Base-by-base conservation (phyloP, 1,140 invertebrate genomes). In the Tetramorium alpestre region DNA sequence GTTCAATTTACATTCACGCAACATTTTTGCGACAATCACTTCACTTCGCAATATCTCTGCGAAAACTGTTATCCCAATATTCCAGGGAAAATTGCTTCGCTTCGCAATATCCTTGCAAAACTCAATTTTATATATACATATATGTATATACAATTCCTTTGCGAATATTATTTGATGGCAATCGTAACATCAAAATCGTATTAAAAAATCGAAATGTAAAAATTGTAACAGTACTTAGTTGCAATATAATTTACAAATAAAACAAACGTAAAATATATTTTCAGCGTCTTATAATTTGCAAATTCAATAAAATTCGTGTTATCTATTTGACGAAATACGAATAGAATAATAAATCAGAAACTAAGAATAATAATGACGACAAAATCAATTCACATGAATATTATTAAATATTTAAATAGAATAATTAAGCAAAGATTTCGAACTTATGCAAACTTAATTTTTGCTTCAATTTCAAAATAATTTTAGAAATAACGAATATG, bases 1-100 rank as follows among this genome's bases (percentile, higher is more conserved):
- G 8, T 65, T 65, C 33, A 67, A 67, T 67, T 67, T 67, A 67
- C 10, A 67, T 67, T 67, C 10, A 44, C 38, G 64, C n/a, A 67
- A 67, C n/a, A 67, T 67, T 67, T 41, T 67, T 67, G 11, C 64
- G 38, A 65, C 18, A 18, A 67, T 44, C 64, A 67, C 3, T 4
- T 44, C 64, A n/a, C n/a, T 44, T 67, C n/a, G 38, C 38, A 44
- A 44, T 67, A 67, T 67, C n/a, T n/a, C 33, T 41, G n/a, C 38
- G 1, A 67, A 44, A 67, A 44, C 38, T 67, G 64, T 67, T 67
- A 67, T 65, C 38, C 10, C 18, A 65, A 65, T 67, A 67, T 67
- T 67, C 11, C 38, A 44, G 38, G 11, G 11, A 67, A 67, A 67
- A 67, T 44, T 10, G 64, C n/a, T 67, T 22, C 33, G 25, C 28